Evolutionary conservation across 2,888 invertebrate species (phyloP), one percentile per base, ranked within the genome.

Genomic region (Panopea generosa): DNA sequence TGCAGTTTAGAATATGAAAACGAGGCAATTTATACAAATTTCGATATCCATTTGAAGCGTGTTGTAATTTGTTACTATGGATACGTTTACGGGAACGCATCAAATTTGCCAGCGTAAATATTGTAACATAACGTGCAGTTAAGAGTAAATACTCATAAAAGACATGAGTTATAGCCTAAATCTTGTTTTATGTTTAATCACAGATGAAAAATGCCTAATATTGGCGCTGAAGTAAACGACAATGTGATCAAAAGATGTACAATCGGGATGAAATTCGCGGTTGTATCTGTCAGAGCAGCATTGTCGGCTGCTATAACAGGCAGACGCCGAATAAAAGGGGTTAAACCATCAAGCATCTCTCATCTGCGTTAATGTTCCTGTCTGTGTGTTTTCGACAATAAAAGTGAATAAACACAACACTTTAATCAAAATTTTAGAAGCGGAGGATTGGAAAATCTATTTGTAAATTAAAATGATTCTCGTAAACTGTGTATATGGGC

Each of bases 371-470:
- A 77, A 77, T 77, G 77, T 67, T 71, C 71, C 38, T 68, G 71
- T 71, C 72, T 77, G 77, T 77, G 71, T 62, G 68, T 72, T 77
- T 77, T 77, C 71, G 52, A 77, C 68, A 77, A 72, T 77, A 71
- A 77, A 72, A 61, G 43, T 72, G 71, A 56, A 70, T 55, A 70
- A 75, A 75, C 75, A 55, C 69, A 56, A 55, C 50, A 52, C 59
- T 75, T 68, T 66, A 70, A 70, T 70, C 70, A 70, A 65, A 50
- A 65, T 55, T 38, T 65, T 55, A 26, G 27, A 29, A 24, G 49
- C n/a, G 50, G 43, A 67, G 63, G 60, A 62, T 67, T 55, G 53
- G 61, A 57, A 67, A 72, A 70, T 71, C 68, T 72, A 77, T 77
- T 77, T 77, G 67, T 62, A 67, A 77, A 76, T 71, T 77, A 77